phyloP scores from a whole-genome alignment of 2,113 vertebrate genomes.

The Oxygymnocypris stewartii region DNA sequence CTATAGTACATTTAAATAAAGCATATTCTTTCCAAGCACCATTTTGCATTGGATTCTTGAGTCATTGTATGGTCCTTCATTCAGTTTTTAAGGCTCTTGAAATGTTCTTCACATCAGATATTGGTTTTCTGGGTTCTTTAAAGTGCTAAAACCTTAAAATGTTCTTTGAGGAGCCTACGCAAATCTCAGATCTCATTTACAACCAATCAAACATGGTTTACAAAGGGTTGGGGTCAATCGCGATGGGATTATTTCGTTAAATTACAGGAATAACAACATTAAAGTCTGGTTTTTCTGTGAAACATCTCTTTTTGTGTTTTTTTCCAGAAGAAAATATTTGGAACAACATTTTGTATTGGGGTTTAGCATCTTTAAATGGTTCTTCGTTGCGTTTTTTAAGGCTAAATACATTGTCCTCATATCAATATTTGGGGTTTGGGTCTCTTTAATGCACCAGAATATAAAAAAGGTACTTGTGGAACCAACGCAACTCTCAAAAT shows the following conservation, averaged over 20 bases:
- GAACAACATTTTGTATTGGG: too few relatives aligned
- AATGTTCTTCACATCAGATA: background rate
- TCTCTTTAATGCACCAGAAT: background rate
- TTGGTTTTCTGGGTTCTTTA: background rate
- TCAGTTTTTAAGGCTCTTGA: background rate
- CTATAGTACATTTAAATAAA: background rate
- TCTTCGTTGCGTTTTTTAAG: background rate
- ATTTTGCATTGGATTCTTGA: background rate
- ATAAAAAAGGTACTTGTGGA: background rate
- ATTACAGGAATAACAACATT: too few relatives aligned
- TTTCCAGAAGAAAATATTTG: too few relatives aligned
- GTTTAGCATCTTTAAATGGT: background rate
- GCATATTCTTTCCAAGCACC: background rate
- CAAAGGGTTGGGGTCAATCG: background rate
- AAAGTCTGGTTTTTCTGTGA: too few relatives aligned
- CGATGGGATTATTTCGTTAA: background rate
- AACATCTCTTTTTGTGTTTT: too few relatives aligned
- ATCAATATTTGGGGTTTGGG: background rate
- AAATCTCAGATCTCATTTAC: background rate
- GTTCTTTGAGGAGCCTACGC: too few relatives aligned
- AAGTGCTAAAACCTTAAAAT: background rate
- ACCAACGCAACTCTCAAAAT: background rate
- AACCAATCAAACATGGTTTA: background rate
- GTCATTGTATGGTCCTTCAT: background rate
- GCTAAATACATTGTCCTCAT: background rate